Evolutionary conservation across 2,797 vertebrate species (phyloP).

Genomic region (Loris lydekkerianus): DNA sequence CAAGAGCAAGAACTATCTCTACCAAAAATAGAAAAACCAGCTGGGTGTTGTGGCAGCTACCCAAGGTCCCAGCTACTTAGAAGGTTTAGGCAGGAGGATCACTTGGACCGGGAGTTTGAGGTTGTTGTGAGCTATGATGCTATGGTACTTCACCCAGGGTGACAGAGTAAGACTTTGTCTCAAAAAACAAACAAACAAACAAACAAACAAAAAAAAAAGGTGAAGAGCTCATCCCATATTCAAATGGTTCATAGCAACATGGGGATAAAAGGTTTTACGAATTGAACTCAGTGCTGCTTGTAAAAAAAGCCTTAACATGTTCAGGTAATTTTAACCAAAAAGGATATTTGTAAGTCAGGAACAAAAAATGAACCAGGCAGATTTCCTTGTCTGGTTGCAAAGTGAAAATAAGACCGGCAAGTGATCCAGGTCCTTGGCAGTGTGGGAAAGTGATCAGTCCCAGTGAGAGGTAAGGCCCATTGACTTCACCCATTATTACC

Average conservation of each 20-base stretch:
- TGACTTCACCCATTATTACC: neutral
- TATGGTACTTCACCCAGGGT: no score
- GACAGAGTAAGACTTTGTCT: no score
- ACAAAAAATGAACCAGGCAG: neutral
- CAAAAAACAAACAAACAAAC: no score
- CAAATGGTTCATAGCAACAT: neutral
- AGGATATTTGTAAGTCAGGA: slow-evolving; percentile 4
- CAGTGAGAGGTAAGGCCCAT: neutral
- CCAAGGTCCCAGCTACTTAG: no score
- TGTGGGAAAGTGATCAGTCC: neutral
- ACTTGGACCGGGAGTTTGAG: no score
- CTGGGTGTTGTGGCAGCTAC: no score
- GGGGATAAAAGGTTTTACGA: neutral
- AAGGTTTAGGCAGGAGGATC: no score
- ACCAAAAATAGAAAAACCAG: no score
- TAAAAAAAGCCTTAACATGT: neutral
- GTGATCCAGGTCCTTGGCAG: no score
- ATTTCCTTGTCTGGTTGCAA: neutral
- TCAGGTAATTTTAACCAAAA: slow-evolving; percentile 14
- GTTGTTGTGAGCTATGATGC: no score
- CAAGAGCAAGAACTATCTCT: no score
- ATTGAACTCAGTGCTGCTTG: neutral
- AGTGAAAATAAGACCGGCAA: neutral
- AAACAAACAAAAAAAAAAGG: no score
- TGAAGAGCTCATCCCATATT: neutral